Conservation (phyloP, 2,113 vertebrate genomes). For the Onychostruthus taczanowskii region DNA sequence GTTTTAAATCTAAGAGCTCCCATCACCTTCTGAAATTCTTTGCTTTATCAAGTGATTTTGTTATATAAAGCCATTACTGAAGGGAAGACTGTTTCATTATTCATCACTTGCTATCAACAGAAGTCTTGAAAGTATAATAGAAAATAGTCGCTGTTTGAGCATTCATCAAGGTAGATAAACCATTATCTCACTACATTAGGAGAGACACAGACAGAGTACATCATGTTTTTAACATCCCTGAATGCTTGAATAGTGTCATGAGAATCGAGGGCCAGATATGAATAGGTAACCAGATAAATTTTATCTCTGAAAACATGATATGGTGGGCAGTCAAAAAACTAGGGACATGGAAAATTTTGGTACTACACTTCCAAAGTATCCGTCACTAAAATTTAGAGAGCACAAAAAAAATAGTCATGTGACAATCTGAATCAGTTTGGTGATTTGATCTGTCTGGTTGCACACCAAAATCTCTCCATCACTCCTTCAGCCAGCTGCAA, state of each 20-base stretch:
- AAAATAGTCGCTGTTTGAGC: conserved; percentile 9
- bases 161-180: conserved; percentile 1
- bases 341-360: not conserved
- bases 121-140: conserved; percentile 32
- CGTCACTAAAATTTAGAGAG: not conserved
- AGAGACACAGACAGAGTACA: not conserved
- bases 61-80: conserved; percentile 47
- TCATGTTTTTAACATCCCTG: not conserved
- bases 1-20: conserved; percentile 40
- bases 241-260: not conserved
- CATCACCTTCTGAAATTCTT: conserved; percentile 26
- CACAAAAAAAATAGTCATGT: not conserved
- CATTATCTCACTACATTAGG: not conserved
- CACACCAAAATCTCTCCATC: not conserved
- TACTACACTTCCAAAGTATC: not conserved
- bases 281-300: not conserved
- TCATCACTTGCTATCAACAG: conserved; percentile 9
- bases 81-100: conserved; percentile 38
- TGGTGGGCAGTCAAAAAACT: not conserved
- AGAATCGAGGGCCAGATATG: not conserved
- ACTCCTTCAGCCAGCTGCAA: not conserved
- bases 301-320: not conserved
- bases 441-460: not conserved
- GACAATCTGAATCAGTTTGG: not conserved
- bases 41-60: conserved; percentile 35